Evolutionary conservation across 2,888 invertebrate species (phyloP).

Genomic region (Octonoba sinensis): DNA sequence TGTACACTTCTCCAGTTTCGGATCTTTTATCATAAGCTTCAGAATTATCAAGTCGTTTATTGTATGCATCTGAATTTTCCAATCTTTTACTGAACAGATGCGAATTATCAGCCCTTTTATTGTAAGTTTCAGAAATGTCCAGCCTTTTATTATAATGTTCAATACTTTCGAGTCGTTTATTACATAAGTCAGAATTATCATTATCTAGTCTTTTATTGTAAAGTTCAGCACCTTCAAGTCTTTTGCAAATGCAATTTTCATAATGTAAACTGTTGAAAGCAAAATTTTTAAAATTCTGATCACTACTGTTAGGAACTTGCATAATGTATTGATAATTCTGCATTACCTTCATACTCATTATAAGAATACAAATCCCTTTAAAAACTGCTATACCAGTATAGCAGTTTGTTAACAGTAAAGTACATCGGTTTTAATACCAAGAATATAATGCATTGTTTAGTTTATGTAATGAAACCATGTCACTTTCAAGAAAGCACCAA

Average conservation of each 20-base stretch:
- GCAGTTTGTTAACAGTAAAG: no score
- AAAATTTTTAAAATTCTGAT: conserved; percentile 56
- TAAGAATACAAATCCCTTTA: not conserved
- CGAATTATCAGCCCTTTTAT: conserved; percentile 29
- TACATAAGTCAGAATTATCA: conserved; percentile 29
- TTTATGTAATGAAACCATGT: no score
- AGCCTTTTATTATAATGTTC: conserved; percentile 21
- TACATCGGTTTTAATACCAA: no score
- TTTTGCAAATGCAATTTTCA: conserved; percentile 55
- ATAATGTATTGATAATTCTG: conserved; percentile 59
- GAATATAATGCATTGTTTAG: no score
- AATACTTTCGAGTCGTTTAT: conserved; percentile 29
- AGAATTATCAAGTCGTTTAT: conserved; percentile 27
- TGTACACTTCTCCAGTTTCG: conserved; percentile 1
- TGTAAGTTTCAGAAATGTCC: not conserved
- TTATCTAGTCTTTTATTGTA: conserved; percentile 38
- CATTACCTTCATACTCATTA: conserved; percentile 61
- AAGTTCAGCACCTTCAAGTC: conserved; percentile 35
- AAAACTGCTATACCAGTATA: no score
- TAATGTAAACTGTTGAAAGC: conserved; percentile 60
- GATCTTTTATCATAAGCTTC: conserved; percentile 20
- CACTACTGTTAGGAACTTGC: conserved; percentile 58
- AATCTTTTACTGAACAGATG: conserved; percentile 27
- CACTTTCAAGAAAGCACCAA: no score
- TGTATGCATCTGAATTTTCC: conserved; percentile 27